phyloP scores from a whole-genome alignment of 2,888 invertebrate species.

The Ochropleura leucogaster region DNA sequence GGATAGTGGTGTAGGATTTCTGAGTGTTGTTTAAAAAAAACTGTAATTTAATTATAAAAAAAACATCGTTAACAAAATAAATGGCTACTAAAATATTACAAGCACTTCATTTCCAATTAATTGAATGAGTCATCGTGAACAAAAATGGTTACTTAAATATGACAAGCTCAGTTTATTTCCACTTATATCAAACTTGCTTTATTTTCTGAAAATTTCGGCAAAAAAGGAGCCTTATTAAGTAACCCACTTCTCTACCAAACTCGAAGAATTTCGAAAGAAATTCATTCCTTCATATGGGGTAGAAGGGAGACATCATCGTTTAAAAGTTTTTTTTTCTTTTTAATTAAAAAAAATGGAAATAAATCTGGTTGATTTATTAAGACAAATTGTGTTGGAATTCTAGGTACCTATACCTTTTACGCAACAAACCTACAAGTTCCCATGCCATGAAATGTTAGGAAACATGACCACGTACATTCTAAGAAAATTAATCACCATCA shows the following conservation, averaged over 20 bases:
- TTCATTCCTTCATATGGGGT: background rate
- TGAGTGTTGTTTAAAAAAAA: background rate
- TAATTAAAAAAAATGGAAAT: no score
- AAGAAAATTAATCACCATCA: constrained; percentile 12
- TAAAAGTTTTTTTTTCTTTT: background rate
- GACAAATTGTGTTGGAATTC: background rate
- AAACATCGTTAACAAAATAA: background rate
- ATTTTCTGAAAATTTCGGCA: background rate
- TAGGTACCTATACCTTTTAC: background rate
- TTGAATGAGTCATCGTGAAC: no score
- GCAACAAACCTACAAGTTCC: background rate
- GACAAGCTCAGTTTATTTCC: background rate
- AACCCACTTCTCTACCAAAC: background rate
- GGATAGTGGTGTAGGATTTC: background rate
- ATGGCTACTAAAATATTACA: background rate
- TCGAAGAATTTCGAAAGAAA: background rate
- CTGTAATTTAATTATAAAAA: background rate
- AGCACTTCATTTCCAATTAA: background rate
- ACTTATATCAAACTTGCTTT: background rate
- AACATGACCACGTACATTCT: constrained; percentile 6
- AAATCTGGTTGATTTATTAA: background rate
- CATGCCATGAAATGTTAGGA: background rate
- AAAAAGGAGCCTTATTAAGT: background rate
- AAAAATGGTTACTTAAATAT: background rate
- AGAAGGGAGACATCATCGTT: background rate